Conservation (phyloP, 2,113 vertebrate species). For the Cyanoderma ruficeps region DNA sequence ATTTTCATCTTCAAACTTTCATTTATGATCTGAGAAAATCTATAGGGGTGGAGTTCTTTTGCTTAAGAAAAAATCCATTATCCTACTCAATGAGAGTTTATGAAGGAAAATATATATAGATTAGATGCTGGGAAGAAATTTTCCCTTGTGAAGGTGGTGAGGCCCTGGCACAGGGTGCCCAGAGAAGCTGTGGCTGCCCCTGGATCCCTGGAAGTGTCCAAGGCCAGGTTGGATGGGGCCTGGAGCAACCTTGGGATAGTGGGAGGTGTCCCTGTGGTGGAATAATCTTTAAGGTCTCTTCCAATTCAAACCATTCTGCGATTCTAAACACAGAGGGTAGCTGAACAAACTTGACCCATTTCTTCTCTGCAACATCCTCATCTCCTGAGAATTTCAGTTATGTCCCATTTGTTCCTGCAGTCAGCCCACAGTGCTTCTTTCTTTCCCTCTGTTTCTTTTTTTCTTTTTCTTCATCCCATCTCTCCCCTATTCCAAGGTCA, state of each 20-base stretch:
- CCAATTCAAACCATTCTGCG: not conserved
- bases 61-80: not conserved
- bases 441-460: not conserved
- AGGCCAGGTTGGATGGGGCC: accelerated
- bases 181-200: not conserved
- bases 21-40: not conserved
- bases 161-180: not conserved
- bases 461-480: not conserved
- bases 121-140: not conserved
- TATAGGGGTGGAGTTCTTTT: not conserved
- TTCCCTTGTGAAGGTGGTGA: accelerated
- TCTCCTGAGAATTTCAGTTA: not conserved
- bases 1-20: not conserved
- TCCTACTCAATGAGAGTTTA: not conserved
- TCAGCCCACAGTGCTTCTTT: not conserved
- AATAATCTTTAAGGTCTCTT: not conserved
- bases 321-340: not conserved
- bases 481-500: not conserved
- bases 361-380: not conserved
- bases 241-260: accelerated
- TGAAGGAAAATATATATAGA: not conserved
- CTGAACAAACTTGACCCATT: not conserved
- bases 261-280: not conserved
- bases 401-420: not conserved
- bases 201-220: not conserved